A percentile compares a stretch with the other conserved stretches of the same genome.
These are phyloP conservation scores for Bergia puertoricense DNA, from an alignment of 92 coral and sea anemone genomes.

Conservation along the genomic window DNA sequence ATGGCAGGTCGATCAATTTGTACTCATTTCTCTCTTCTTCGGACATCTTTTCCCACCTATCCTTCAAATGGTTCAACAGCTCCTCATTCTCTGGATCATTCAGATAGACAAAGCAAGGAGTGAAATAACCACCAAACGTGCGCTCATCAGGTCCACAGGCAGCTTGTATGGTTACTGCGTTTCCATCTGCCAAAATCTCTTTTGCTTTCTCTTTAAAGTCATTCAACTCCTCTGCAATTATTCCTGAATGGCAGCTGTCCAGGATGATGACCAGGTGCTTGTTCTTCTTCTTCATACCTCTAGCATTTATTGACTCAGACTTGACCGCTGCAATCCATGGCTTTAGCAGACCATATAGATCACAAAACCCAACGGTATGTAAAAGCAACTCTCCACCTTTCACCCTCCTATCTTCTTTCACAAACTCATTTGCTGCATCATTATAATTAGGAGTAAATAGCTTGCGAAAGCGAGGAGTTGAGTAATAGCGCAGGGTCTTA, in stretches of 20 bases:
- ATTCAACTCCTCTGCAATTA: slow-evolving; percentile 51
- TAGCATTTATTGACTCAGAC: slow-evolving; percentile 24
- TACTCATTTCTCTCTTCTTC: slow-evolving; percentile 31
- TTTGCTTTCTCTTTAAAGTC: slow-evolving; percentile 2
- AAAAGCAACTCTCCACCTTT: slow-evolving; percentile 71
- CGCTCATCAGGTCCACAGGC: slow-evolving; percentile 59
- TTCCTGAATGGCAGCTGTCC: slow-evolving; percentile 72
- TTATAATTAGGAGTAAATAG: background rate
- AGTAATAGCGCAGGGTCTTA: background rate
- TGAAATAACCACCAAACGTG: slow-evolving; percentile 64
- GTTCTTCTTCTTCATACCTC: slow-evolving; percentile 41
- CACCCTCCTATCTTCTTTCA: slow-evolving; percentile 36
- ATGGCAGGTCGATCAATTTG: slow-evolving; percentile 42
- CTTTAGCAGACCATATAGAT: slow-evolving; percentile 55
- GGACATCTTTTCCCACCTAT: slow-evolving; percentile 44
- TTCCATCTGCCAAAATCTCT: slow-evolving; percentile 35
- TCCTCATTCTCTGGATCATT: slow-evolving; percentile 45
- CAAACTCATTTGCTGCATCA: slow-evolving; percentile 13
- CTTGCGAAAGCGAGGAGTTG: slow-evolving; percentile 26
- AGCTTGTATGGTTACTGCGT: slow-evolving; percentile 67
- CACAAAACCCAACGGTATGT: slow-evolving; percentile 64
- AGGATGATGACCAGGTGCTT: slow-evolving; percentile 66
- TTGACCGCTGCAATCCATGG: slow-evolving; percentile 67
- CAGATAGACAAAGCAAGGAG: slow-evolving; percentile 59
- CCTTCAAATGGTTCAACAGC: slow-evolving; percentile 31